Evolutionary conservation across 2,797 vertebrate species (phyloP), one percentile per base, ranked within the genome.

Genomic region (Aotus griseimembra): DNA sequence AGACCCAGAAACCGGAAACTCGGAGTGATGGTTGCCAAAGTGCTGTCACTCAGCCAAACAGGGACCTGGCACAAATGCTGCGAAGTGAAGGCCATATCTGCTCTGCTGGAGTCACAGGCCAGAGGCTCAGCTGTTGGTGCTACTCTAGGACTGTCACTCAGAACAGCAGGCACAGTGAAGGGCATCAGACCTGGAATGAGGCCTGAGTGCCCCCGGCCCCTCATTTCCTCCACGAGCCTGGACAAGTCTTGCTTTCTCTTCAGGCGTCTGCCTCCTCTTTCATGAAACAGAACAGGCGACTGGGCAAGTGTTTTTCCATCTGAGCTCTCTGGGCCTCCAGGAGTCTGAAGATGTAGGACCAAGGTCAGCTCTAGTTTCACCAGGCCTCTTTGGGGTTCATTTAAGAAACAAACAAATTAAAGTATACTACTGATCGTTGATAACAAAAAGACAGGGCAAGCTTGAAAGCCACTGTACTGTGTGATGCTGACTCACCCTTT

Each of bases 401-500:
- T 11, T 48, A 46, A 67, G 79, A 72, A n/a, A 87, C 15, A 19
- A 55, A 36, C 28, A 55, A 50, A 20, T 4, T 22, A 46, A 76
- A 86, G 22, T 26, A 8, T 24, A 48, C 26, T 17, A 1, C 5
- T 33, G 14, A 61, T 50, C 26, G 48, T 58, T 92, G 36, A 61
- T 13, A 82, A 30, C 24, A 76, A 72, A 90, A 52, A 44, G 41
- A 70, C 48, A 7, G 33, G 26, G 50, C 10, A 33, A 85, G 7
- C 12, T 30, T 30, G 36, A 58, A 88, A 85, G 17, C 50, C 19
- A 22, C 36, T 2, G 4, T 5, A 1, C 33, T n/a, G 7, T 20
- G 39, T 14, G 20, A 50, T 2, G 1, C 41, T 30, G 11, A 39
- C 11, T 20, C 26, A 5, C 14, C 55, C 36, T 10, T 0, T 0